These are phyloP conservation scores for Aplocera efformata DNA, from an alignment of 2,888 invertebrate genomes.

Conservation along the genomic window DNA sequence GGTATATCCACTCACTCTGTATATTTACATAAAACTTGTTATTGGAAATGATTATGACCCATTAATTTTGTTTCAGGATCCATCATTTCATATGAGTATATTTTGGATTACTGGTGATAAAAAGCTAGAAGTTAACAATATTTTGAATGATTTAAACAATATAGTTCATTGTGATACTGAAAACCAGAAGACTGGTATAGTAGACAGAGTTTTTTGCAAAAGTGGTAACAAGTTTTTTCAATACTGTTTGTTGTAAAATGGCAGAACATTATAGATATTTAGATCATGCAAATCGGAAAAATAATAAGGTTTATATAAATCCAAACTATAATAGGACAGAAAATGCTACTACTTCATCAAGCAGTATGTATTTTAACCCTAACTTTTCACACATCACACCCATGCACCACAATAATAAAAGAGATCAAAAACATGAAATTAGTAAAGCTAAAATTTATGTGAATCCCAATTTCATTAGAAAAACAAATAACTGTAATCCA, in stretches of 20 bases:
- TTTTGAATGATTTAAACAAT: constrained; percentile 74
- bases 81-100: constrained; percentile 92
- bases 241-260: constrained; percentile 68
- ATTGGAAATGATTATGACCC: too few species aligned
- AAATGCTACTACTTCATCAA: constrained; percentile 5
- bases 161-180: constrained; percentile 50
- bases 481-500: constrained; percentile 6
- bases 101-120: constrained; percentile 88
- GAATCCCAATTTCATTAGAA: constrained; percentile 67
- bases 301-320: constrained; percentile 62
- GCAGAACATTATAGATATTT: constrained; percentile 18
- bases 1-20: too few species aligned
- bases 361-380: constrained; percentile 55
- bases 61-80: constrained; percentile 80
- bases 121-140: constrained; percentile 63
- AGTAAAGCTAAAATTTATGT: constrained; percentile 61
- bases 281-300: constrained; percentile 24
- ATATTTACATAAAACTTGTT: too few species aligned
- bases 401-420: constrained; percentile 1
- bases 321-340: constrained; percentile 58
- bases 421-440: constrained; percentile 3
- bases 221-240: constrained; percentile 87
- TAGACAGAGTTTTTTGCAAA: constrained; percentile 84
- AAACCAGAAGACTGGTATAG: constrained; percentile 63
- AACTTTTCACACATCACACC: constrained; percentile 42